Conservation (phyloP, 2,888 invertebrate genomes). For the Calephelis perditalis region DNA sequence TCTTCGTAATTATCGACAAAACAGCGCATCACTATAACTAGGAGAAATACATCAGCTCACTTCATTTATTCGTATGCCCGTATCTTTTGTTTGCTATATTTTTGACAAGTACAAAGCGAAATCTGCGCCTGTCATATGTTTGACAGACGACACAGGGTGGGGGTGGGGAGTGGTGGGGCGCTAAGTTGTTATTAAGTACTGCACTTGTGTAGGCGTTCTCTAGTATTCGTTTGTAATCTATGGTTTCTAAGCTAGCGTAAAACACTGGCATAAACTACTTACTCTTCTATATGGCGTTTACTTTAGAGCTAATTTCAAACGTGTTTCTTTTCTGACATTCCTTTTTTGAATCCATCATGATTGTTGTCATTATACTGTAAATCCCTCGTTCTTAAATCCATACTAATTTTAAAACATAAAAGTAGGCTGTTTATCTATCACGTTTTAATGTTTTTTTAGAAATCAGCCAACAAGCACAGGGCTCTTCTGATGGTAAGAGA, state of each 20-base stretch:
- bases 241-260: constrained; percentile 13
- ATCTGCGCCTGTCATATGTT: constrained; percentile 76
- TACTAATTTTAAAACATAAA: too few relatives aligned
- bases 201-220: constrained; percentile 49
- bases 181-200: constrained; percentile 74
- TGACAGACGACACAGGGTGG: constrained; percentile 58
- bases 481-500: too few relatives aligned
- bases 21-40: constrained; percentile 44
- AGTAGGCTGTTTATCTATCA: too few relatives aligned
- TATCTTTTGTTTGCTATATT: constrained; percentile 78
- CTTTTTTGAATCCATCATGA: not conserved
- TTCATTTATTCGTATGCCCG: constrained; percentile 70
- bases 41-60: constrained; percentile 74
- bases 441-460: too few relatives aligned
- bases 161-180: constrained; percentile 39
- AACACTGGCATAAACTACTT: not conserved
- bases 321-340: not conserved
- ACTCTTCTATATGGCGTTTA: not conserved
- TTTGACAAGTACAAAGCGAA: constrained; percentile 77
- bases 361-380: not conserved
- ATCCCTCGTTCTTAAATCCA: too few relatives aligned
- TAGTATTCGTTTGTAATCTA: constrained; percentile 23
- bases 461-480: constrained; percentile 19
- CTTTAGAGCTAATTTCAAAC: not conserved
- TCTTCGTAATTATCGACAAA: constrained; percentile 17